Base-by-base conservation (phyloP, 2,797 vertebrate genomes). In the Adelosebastes latens region DNA sequence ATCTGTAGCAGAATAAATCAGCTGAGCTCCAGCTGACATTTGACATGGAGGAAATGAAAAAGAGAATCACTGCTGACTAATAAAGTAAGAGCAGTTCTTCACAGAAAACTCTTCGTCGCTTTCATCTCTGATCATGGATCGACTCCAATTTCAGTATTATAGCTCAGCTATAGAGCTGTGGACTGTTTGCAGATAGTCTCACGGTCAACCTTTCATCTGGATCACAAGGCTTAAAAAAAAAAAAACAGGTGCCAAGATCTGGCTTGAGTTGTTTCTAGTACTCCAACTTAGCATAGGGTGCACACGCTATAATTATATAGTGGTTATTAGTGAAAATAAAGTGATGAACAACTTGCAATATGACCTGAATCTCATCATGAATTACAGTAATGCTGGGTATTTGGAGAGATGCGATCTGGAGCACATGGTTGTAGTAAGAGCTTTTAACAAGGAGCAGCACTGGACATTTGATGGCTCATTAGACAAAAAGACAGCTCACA, bases 11-110 rank as follows among this genome's bases (percentile, higher is more conserved):
- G 58, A 53, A 72, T 82, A 86, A 86, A 80, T 86, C 81, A 78
- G 77, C 46, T 59, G 55, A 77, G 77, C 69, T 80, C 74, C 22
- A 34, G 80, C 77, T 79, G 69, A 80, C 22, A 71, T 84, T 64
- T 77, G 82, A 88, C 75, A 67, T 29, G 56, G 18, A 88, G 74
- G 85, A 91, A 88, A 89, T 87, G 79, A 89, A 88, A 84, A 89
- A 73, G 67, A 79, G 74, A 82, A 65, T 71, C 84, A 80, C 87
- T 29, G 81, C 88, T 75, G 89, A 86, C 66, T 24, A 34, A 49
- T 49, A 49, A 49, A 77, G 61, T 55, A 29, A 62, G 53, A 79
- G 66, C 46, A 72, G 62, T 20, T 55, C 71, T 72, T 66, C 68
- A 76, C 42, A 81, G 75, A 79, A 69, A 80, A 63, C 42, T 68